phyloP scores from a whole-genome alignment of 2,797 vertebrate species.

The Emys orbicularis region DNA sequence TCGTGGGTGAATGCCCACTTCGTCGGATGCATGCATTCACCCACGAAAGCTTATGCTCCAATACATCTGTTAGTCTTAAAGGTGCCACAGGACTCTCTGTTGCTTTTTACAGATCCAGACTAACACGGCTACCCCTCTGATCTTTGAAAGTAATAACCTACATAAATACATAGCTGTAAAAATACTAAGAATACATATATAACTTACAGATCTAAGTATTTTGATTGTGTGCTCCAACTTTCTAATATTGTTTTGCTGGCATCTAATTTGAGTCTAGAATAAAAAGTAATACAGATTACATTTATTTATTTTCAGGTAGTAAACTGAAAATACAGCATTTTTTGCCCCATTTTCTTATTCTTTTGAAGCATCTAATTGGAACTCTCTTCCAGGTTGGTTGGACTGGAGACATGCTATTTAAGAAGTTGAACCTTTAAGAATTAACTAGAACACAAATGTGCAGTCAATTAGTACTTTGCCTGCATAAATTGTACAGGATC shows the following conservation, averaged over 20 bases:
- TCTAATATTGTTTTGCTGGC: constrained; percentile 77
- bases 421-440: background rate
- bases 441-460: background rate
- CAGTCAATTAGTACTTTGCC: background rate
- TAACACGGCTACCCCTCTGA: too few relatives aligned
- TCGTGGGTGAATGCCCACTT: too few relatives aligned
- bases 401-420: background rate
- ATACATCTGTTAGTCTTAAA: too few relatives aligned
- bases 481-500: background rate
- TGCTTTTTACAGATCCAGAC: too few relatives aligned
- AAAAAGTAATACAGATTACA: constrained; percentile 9
- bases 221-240: constrained; percentile 73
- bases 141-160: background rate
- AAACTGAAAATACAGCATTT: background rate
- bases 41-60: too few relatives aligned
- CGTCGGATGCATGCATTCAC: too few relatives aligned
- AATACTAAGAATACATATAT: background rate
- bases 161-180: background rate
- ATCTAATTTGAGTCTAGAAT: constrained; percentile 77
- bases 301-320: background rate
- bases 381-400: background rate
- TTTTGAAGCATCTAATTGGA: background rate
- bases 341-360: background rate
- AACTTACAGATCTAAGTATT: constrained; percentile 79
- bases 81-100: too few relatives aligned